Evolutionary conservation across 2,113 vertebrate species (phyloP), one percentile per base, ranked within the genome.

Genomic region (Triplophysa rosa): DNA sequence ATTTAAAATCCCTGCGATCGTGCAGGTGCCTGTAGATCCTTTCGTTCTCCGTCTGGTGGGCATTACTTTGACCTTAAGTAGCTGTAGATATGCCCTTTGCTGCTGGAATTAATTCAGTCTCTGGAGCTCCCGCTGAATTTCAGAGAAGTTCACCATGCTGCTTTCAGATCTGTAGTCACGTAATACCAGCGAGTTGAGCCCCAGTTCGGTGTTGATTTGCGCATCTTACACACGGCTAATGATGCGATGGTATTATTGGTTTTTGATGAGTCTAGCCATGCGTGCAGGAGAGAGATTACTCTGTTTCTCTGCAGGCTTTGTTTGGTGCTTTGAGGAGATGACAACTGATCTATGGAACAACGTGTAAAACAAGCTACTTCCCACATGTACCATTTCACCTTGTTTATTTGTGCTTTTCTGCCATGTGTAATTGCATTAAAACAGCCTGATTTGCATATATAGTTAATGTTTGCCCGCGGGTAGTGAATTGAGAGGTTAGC

Each of bases 391-490:
- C n/a, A 16, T 76, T 75, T 74, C 49, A 42, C 47, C 59, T 56
- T 14, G 4, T 54, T 65, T 71, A 65, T 62, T 65, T 59, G 69
- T 70, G 24, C 8, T 64, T 66, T 79, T 72, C 8, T 73, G 21
- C 45, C 9, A 1, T 24, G 16, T 47, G 17, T 54, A 19, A 80
- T 71, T 80, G 16, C 47, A 66, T 59, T 58, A 37, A 74, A 68
- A 67, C 29, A 23, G 23, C 21, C 77, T 37, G 40, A 83, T 78
- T 85, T 83, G 73, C 68, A 85, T 80, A 81, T 21, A 49, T 58
- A 52, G 71, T 67, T 62, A 81, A 67, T 65, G 40, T 66, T 58
- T 40, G 10, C 68, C 81, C n/a, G n/a, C 42, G 54, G 76, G 82
- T 67, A 26, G 49, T 59, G 75, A 79, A 67, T 79, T 37, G 72